Evolutionary conservation across 2,888 invertebrate species (phyloP), one percentile per base, ranked within the genome.

Genomic region (Zaprionus lineosus): DNA sequence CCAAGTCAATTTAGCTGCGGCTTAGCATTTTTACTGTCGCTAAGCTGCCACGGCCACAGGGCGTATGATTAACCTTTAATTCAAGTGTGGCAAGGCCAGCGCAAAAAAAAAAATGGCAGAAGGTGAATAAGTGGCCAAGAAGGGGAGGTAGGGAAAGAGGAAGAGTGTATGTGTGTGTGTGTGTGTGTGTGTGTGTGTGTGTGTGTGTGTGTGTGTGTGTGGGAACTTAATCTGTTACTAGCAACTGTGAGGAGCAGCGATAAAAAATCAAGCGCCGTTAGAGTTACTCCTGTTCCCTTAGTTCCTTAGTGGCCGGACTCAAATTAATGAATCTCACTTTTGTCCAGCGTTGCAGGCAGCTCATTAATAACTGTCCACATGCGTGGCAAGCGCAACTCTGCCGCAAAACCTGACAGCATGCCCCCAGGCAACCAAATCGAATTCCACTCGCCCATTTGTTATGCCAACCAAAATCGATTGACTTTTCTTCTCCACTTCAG

Each of bases 341-440:
- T 65, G 59, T 43, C 64, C 57, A 24, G 37, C 33, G 9, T 21
- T 21, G 40, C 47, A 43, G 33, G 24, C 40, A 37, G 59, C 68
- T 76, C 81, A 82, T 82, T 82, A 81, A 82, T 82, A 82, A 84
- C 86, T 86, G 86, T 82, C 81, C 82, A 76, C 77, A 76, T 81
- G 77, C 77, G 59, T 60, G 53, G 48, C 31, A 43, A 46, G 29
- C 46, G 52, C 31, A 56, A 50, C 60, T 69, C 51, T 59, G 47
- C 51, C 48, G 21, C 33, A 28, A 34, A 14, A 16, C 24, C 33
- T 41, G 44, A 37, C 31, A 31, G n/a, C n/a, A 9, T 19, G 14
- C 33, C 26, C 33, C 26, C 9, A 26, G 14, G 41, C 11, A 51
- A 28, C 31, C 43, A 33, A 47, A 37, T 66, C 47, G 40, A 29